Percentiles rank a stretch among this genome's conserved stretches.
Conservation (phyloP, 2,113 vertebrate genomes). For the Pelmatolapia mariae region DNA sequence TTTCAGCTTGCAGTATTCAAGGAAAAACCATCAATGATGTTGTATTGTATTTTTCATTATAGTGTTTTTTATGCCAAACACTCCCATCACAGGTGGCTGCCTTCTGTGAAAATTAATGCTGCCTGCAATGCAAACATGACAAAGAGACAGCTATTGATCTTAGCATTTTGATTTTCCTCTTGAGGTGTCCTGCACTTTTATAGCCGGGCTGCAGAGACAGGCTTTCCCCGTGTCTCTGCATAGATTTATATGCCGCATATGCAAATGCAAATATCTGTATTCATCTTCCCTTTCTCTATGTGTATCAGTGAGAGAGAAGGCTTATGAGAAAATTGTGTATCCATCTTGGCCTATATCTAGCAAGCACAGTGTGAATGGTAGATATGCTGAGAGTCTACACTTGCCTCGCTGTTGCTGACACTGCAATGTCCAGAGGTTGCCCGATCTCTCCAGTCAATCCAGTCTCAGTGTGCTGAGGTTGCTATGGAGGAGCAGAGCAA, state of each 20-base stretch:
- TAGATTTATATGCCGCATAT: neutral
- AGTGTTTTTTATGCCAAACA: slow-evolving; percentile 10
- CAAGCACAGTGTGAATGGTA: neutral
- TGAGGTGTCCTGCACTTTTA: neutral
- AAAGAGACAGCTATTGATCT: slow-evolving; percentile 32
- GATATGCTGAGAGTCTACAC: slow-evolving; percentile 21
- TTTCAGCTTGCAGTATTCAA: neutral
- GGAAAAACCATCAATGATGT: slow-evolving; percentile 11
- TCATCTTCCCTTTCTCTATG: neutral
- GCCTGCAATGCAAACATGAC: slow-evolving; percentile 34
- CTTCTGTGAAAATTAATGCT: slow-evolving; percentile 31
- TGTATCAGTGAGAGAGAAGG: neutral
- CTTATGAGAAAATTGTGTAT: neutral
- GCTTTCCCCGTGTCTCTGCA: neutral
- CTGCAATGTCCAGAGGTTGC: slow-evolving; percentile 34
- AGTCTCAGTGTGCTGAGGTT: slow-evolving; percentile 1
- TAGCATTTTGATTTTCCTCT: slow-evolving; percentile 24
- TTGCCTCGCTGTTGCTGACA: slow-evolving; percentile 46
- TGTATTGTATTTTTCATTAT: slow-evolving; percentile 27
- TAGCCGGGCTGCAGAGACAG: neutral
- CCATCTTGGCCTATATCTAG: neutral
- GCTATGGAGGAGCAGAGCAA: neutral
- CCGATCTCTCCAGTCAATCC: slow-evolving; percentile 33
- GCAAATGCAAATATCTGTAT: neutral
- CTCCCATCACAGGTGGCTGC: neutral